Evolutionary conservation across 2,888 invertebrate species (phyloP).

Genomic region (Melieria crassipennis): DNA sequence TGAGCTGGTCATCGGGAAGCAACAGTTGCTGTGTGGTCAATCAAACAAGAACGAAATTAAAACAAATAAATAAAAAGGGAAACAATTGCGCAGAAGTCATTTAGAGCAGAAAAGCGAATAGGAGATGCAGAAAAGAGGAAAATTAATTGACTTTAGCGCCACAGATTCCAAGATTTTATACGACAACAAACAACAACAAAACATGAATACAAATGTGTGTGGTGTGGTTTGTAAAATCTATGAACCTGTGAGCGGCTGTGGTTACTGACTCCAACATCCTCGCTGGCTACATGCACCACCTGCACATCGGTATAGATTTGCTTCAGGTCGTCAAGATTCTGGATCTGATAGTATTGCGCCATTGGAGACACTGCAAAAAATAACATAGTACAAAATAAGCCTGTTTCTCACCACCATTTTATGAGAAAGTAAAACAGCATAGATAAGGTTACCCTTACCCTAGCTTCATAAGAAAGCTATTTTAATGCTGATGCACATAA

Average conservation of each 20-base stretch:
- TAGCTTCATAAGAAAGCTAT: no score
- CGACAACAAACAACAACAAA: conserved; percentile 17
- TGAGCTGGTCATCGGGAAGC: conserved; percentile 62
- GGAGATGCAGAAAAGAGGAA: no score
- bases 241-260: conserved; percentile 53
- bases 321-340: conserved; percentile 70
- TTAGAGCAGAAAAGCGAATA: no score
- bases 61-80: conserved; percentile 6
- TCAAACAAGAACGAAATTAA: conserved; percentile 18
- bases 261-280: conserved; percentile 59
- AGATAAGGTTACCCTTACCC: no score
- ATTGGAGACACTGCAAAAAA: conserved; percentile 59
- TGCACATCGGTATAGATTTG: conserved; percentile 72
- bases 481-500: no score
- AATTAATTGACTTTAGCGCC: background rate
- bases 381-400: conserved; percentile 18
- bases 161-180: conserved; percentile 38
- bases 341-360: conserved; percentile 78
- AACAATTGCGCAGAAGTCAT: no score
- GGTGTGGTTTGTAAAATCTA: conserved; percentile 21
- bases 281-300: conserved; percentile 60
- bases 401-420: no score
- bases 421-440: no score
- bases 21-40: conserved; percentile 49
- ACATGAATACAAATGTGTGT: no score